A percentile compares a stretch with the other conserved stretches of the same genome.
These are phyloP conservation scores for Idaea straminata DNA, from an alignment of 2,888 invertebrate genomes.

Conservation along the genomic window DNA sequence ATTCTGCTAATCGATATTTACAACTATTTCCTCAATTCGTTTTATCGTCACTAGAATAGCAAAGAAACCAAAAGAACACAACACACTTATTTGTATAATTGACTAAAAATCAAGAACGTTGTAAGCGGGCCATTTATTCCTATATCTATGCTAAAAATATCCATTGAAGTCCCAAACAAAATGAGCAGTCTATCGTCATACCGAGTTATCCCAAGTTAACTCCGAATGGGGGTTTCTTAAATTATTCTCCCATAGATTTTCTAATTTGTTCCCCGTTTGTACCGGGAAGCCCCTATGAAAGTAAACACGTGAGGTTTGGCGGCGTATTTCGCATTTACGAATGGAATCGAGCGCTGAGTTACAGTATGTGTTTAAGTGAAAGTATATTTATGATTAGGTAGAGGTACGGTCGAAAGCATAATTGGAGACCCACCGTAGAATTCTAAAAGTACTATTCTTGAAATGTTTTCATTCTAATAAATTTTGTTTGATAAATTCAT, in stretches of 20 bases:
- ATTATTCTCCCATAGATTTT: conserved; percentile 79
- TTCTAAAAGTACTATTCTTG: too few species aligned
- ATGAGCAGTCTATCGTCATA: conserved; percentile 35
- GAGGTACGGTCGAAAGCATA: too few species aligned
- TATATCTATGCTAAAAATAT: background rate
- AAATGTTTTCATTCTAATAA: too few species aligned
- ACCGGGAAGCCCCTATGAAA: conserved; percentile 50
- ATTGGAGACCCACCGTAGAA: too few species aligned
- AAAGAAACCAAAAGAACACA: too few species aligned
- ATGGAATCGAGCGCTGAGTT: background rate
- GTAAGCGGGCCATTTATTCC: background rate
- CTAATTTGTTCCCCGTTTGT: conserved; percentile 73
- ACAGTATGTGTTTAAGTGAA: background rate
- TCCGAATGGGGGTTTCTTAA: conserved; percentile 59
- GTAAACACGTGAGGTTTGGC: conserved; percentile 51
- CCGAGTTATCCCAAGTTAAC: conserved; percentile 56
- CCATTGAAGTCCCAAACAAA: conserved; percentile 8
- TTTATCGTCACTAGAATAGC: too few species aligned
- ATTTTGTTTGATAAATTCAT: too few species aligned
- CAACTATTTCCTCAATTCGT: too few species aligned
- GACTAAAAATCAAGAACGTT: too few species aligned
- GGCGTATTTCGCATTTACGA: conserved; percentile 16
- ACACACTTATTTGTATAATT: too few species aligned
- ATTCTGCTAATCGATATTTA: too few species aligned
- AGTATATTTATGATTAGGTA: background rate